Conservation (phyloP, 2,888 invertebrate genomes). For the Dolichopus griseipennis region DNA sequence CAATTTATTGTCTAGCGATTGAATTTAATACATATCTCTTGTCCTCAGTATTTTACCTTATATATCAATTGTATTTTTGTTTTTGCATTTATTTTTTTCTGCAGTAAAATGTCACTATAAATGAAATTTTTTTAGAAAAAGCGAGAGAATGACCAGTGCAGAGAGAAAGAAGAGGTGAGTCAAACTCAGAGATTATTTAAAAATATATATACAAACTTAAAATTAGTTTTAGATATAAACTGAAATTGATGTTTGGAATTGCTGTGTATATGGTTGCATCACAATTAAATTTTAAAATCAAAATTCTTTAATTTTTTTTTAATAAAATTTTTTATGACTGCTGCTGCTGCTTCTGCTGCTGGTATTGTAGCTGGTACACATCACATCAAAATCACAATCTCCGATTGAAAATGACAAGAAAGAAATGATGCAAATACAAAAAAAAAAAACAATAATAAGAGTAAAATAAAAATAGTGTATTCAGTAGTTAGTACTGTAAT, state of each 20-base stretch:
- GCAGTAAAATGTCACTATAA: neutral
- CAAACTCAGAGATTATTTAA: neutral
- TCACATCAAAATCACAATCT: too few relatives aligned
- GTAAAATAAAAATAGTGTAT: too few relatives aligned
- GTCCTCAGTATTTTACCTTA: too few relatives aligned
- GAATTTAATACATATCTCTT: too few relatives aligned
- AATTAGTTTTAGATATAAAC: neutral
- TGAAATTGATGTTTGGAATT: constrained; percentile 1
- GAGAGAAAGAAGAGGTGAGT: neutral
- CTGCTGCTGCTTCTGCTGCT: too few relatives aligned
- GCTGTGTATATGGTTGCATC: neutral
- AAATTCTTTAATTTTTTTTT: neutral
- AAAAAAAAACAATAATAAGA: too few relatives aligned
- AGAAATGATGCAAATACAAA: too few relatives aligned
- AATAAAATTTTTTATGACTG: too few relatives aligned
- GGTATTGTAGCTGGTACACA: too few relatives aligned
- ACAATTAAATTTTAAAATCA: neutral
- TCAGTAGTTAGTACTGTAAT: too few relatives aligned
- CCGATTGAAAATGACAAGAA: too few relatives aligned
- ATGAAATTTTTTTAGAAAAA: neutral
- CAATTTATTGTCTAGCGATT: neutral
- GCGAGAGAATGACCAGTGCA: neutral
- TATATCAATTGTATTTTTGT: neutral
- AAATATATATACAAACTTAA: neutral
- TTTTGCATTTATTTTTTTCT: neutral